phyloP scores from a whole-genome alignment of 2,113 vertebrate genomes.

The Hippocampus mohnikei region DNA sequence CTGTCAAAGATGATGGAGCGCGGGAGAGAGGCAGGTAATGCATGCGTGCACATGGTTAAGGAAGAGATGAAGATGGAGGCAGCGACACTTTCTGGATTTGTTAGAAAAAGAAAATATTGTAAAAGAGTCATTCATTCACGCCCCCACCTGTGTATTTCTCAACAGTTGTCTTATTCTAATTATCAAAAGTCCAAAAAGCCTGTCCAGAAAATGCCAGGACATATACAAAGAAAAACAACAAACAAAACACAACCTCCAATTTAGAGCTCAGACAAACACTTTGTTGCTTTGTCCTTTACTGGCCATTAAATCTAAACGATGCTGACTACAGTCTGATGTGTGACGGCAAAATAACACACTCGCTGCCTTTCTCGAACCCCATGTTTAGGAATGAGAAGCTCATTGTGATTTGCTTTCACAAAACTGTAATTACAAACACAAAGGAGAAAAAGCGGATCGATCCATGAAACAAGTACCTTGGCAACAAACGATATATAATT shows the following conservation, averaged over 20 bases:
- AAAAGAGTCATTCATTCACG: constrained; percentile 26
- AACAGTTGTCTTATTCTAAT: background rate
- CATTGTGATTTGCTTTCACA: constrained; percentile 17
- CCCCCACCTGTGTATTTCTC: background rate
- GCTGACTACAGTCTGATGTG: constrained; percentile 54
- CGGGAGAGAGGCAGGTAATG: constrained; percentile 13
- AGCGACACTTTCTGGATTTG: constrained; percentile 24
- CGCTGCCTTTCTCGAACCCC: constrained; percentile 20
- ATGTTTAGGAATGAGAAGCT: constrained; percentile 3
- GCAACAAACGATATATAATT: background rate
- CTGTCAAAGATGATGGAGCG: constrained; percentile 40
- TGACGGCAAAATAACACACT: constrained; percentile 49
- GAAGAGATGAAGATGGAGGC: constrained; percentile 14
- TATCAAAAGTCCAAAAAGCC: constrained; percentile 14
- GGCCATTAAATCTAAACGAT: constrained; percentile 58
- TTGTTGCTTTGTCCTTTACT: constrained; percentile 62
- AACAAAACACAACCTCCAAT: constrained; percentile 1
- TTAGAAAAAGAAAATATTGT: constrained; percentile 48
- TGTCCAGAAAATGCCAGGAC: constrained; percentile 32
- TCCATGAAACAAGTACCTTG: background rate
- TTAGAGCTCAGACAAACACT: constrained; percentile 21
- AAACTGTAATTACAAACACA: background rate
- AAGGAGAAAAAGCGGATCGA: background rate
- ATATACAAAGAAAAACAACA: background rate
- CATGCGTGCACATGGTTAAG: constrained; percentile 6